These are phyloP conservation scores for Stratiolaelaps scimitus DNA, from an alignment of 1,140 invertebrate genomes.

Conservation along the genomic window DNA sequence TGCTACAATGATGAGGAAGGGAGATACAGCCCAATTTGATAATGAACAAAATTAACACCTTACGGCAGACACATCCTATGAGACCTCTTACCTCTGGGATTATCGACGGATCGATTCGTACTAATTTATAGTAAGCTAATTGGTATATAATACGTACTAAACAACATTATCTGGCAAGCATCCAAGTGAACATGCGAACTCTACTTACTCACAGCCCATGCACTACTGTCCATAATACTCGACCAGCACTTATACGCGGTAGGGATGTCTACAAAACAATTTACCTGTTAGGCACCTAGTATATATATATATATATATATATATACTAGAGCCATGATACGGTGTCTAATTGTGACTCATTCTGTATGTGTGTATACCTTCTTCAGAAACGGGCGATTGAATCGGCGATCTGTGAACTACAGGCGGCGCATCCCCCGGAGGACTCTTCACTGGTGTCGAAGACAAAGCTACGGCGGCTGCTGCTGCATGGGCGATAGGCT, in stretches of 20 bases:
- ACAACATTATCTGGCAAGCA: conserved; percentile 1
- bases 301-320: not conserved
- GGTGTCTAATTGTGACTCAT: not conserved
- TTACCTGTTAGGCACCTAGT: too few relatives aligned
- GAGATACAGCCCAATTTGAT: too few relatives aligned
- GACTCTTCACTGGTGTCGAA: conserved; percentile 29
- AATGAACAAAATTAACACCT: too few relatives aligned
- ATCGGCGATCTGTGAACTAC: conserved; percentile 33
- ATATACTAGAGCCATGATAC: conserved; percentile 1
- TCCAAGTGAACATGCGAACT: not conserved
- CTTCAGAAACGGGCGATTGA: conserved; percentile 37
- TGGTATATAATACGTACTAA: too few relatives aligned
- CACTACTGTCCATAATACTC: conserved; percentile 10
- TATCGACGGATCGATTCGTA: too few relatives aligned
- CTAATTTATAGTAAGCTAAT: too few relatives aligned
- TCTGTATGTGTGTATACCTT: conserved; percentile 36
- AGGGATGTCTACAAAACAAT: too few relatives aligned
- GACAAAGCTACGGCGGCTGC: not conserved
- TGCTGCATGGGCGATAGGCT: conserved; percentile 35
- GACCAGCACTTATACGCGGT: conserved; percentile 5
- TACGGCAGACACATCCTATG: too few relatives aligned
- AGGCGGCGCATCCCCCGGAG: conserved; percentile 29
- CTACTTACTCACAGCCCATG: conserved; percentile 29
- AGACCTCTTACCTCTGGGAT: too few relatives aligned
- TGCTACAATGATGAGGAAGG: too few relatives aligned